A percentile compares a stretch with the other conserved stretches of the same genome.
These are phyloP conservation scores for Scaptomyza graminum DNA, from an alignment of 1,140 invertebrate genomes.

Conservation along the genomic window DNA sequence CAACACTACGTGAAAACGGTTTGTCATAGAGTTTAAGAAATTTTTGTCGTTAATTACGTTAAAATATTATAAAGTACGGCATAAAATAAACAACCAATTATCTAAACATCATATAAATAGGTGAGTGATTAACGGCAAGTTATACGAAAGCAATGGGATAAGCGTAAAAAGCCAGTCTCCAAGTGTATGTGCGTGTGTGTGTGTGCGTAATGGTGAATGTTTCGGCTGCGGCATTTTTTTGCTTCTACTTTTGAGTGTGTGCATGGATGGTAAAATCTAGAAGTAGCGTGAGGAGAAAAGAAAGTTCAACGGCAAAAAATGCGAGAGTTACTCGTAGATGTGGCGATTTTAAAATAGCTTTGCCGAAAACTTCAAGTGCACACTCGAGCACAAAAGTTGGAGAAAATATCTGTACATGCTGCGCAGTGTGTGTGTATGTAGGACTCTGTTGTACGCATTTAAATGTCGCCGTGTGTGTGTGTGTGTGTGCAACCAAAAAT, in stretches of 20 bases:
- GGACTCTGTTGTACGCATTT: constrained; percentile 55
- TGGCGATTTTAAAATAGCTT: constrained; percentile 76
- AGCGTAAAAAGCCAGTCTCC: constrained; percentile 7
- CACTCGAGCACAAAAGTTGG: constrained; percentile 54
- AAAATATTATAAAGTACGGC: constrained; percentile 24
- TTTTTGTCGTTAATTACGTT: constrained; percentile 40
- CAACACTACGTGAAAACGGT: constrained; percentile 42
- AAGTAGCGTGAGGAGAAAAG: constrained; percentile 79
- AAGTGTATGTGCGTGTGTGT: constrained; percentile 29
- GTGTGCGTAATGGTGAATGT: constrained; percentile 52
- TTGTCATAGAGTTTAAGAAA: constrained; percentile 46
- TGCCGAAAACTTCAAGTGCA: constrained; percentile 81
- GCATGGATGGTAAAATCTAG: constrained; percentile 79
- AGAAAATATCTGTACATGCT: constrained; percentile 65
- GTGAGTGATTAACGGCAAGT: constrained; percentile 31
- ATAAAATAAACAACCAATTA: constrained; percentile 19
- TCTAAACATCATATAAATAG: constrained; percentile 20
- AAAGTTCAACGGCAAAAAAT: constrained; percentile 70
- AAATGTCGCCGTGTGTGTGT: constrained; percentile 66
- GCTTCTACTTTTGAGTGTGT: constrained; percentile 44
- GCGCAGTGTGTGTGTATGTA: constrained; percentile 41
- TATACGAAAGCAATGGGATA: constrained; percentile 3
- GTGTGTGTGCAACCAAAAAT: constrained; percentile 62
- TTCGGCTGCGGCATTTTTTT: constrained; percentile 47
- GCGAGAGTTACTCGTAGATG: constrained; percentile 61